phyloP scores from a whole-genome alignment of 2,888 invertebrate species.

The Adineta ricciae region DNA sequence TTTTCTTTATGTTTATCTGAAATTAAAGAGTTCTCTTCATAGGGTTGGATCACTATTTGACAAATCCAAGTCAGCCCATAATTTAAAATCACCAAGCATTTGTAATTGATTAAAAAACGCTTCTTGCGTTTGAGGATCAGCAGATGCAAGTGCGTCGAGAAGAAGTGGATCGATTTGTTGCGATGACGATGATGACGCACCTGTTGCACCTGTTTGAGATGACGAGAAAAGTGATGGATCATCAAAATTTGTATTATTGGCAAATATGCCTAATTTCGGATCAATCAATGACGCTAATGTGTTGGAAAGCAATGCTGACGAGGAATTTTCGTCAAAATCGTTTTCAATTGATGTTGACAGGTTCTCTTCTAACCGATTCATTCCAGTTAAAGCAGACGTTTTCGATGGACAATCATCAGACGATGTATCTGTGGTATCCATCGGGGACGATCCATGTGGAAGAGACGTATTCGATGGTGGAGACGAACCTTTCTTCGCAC shows the following conservation, averaged over 20 bases:
- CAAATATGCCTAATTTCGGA: constrained; percentile 3
- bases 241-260: not conserved
- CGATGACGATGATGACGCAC: not conserved
- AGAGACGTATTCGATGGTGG: not conserved
- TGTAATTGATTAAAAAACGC: constrained; percentile 13
- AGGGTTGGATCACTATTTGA: constrained; percentile 2
- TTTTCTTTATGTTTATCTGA: no score
- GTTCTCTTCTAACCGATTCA: not conserved
- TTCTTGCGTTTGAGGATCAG: not conserved
- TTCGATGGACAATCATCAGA: not conserved
- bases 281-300: constrained; percentile 3
- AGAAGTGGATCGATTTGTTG: not conserved
- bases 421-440: not conserved
- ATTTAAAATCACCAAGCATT: constrained; percentile 14
- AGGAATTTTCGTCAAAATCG: not conserved
- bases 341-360: not conserved
- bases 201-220: not conserved
- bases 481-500: constrained; percentile 3
- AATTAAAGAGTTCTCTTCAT: not conserved
- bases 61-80: constrained; percentile 17
- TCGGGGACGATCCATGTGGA: not conserved
- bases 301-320: not conserved
- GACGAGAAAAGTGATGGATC: not conserved
- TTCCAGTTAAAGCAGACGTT: not conserved
- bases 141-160: not conserved